Evolutionary conservation across 2,888 invertebrate species (phyloP).

Genomic region (Exephanes ischioxanthus): DNA sequence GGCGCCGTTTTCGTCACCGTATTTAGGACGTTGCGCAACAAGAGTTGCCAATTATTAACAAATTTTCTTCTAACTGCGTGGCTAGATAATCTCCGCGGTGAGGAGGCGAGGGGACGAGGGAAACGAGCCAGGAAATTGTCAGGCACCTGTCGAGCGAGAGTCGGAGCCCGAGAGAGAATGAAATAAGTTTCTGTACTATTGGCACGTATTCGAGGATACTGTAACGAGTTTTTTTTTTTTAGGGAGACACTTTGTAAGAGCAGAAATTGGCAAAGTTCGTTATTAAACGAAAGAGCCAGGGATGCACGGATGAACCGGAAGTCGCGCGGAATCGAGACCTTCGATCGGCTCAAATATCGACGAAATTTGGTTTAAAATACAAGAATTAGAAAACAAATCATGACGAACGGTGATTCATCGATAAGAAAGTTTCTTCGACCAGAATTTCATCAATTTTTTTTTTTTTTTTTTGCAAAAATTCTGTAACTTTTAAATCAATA

Average conservation of each 20-base stretch:
- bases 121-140: slow-evolving; percentile 55
- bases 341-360: not conserved
- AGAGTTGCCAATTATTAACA: slow-evolving; percentile 35
- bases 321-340: not conserved
- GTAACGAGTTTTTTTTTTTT: not conserved
- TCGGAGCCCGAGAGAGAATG: not conserved
- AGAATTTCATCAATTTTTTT: too few species aligned
- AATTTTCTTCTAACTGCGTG: slow-evolving; percentile 31
- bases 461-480: too few species aligned
- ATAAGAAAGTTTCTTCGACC: not conserved
- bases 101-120: slow-evolving; percentile 5
- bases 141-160: slow-evolving; percentile 53
- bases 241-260: not conserved
- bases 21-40: slow-evolving; percentile 38
- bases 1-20: slow-evolving; percentile 15
- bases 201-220: not conserved
- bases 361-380: not conserved
- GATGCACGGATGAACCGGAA: not conserved
- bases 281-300: not conserved
- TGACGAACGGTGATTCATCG: not conserved
- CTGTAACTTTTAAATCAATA: too few species aligned
- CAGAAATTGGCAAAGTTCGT: not conserved
- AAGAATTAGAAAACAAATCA: not conserved
- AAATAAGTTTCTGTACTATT: slow-evolving; percentile 14
- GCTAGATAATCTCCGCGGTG: not conserved